phyloP scores from a whole-genome alignment of 2,888 invertebrate species.

The Holacanthella duospinosa region DNA sequence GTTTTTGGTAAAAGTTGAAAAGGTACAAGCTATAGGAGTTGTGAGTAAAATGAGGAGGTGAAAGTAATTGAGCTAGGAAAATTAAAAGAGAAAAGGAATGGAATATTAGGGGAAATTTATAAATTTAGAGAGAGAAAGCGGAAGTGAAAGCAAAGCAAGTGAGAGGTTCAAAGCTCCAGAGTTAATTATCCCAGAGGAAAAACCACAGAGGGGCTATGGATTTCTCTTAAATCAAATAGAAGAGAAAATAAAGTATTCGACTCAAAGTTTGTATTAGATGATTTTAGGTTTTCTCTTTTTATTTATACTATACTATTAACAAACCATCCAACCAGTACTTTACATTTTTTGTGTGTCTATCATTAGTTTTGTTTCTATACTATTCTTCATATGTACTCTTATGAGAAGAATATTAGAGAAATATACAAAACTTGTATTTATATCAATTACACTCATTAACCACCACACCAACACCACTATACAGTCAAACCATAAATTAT shows the following conservation, averaged over 20 bases:
- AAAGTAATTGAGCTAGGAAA: slow-evolving; percentile 23
- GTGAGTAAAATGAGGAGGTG: not conserved
- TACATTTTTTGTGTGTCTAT: slow-evolving; percentile 17
- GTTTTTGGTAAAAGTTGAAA: no score
- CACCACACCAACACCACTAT: no score
- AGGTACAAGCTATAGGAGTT: no score
- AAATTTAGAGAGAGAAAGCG: not conserved
- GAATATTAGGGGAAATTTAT: no score
- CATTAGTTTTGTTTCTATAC: slow-evolving; percentile 12
- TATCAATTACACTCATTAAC: no score
- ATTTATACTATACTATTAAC: not conserved
- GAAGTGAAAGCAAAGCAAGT: not conserved
- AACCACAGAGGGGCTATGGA: slow-evolving; percentile 15
- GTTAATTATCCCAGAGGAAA: slow-evolving; percentile 35
- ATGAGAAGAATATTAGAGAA: no score
- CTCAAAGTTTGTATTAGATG: no score
- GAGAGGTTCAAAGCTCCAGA: not conserved
- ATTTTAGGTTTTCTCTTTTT: no score
- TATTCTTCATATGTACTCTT: no score
- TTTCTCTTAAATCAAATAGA: slow-evolving; percentile 30
- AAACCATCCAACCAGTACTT: not conserved
- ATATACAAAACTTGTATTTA: no score
- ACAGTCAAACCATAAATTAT: no score
- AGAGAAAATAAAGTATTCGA: not conserved
- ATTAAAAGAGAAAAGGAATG: slow-evolving; percentile 16